Base-by-base conservation (phyloP, 2,888 invertebrate genomes). In the Diarsia rubi region DNA sequence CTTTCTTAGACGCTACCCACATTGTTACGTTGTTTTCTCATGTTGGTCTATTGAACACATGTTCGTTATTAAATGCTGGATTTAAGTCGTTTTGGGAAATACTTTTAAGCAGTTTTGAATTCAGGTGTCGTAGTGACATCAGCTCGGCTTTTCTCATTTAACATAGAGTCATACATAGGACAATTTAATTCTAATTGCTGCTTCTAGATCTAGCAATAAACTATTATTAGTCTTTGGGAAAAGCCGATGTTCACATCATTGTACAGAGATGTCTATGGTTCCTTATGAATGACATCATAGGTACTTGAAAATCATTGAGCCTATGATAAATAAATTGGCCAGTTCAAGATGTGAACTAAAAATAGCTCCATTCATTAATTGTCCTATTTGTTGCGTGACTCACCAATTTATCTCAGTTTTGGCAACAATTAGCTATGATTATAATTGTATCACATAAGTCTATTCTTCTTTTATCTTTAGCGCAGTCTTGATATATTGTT, bases 1-100 rank as follows among this genome's bases (percentile, higher is more conserved):
- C 88, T 90, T 90, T 88, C 87, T 90, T 86, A 89, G 85, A 87
- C 86, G 89, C 86, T 87, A 87, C 84, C 67, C 78, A 69, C 69
- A 78, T 85, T 89, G 88, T 89, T 79, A 75, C 69, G 69, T 73
- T 82, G 79, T 77, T 73, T 86, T 69, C 71, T 81, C 72, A 84
- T 83, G 81, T 84, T 85, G 88, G 83, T 82, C 75, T 52, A 73
- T 86, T 84, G 85, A 86, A 84, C 86, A 82, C 84, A 91, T 92
- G 91, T 88, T 90, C 89, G 67, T 69, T 70, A 72, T 60, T 73
- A 68, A 60, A 65, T 70, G 45, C 16, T 74, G 49, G 60, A 3
- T n/a, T 71, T 70, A 11, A 65, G 27, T 31, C 52, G 37, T 65
- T 49, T 59, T 59, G 24, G 47, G 12, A 47, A 65, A 57, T 64